Conservation (phyloP, 2,113 vertebrate species). For the Bostrychus sinensis region DNA sequence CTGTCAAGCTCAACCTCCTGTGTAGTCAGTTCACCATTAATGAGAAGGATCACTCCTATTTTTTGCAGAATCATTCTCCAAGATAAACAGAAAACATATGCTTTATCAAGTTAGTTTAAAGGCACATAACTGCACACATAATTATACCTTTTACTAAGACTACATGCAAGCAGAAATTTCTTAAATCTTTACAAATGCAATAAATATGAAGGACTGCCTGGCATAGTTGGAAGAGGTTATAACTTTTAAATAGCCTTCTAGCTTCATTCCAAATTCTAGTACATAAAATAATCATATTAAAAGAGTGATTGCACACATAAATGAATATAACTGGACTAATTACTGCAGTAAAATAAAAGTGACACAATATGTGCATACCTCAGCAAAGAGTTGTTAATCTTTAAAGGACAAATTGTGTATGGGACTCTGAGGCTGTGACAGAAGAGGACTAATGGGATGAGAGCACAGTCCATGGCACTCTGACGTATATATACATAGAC, state of each 20-base stretch:
- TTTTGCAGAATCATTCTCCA: conserved; percentile 73
- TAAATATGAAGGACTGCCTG: neutral
- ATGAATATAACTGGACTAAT: neutral
- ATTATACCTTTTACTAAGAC: too few relatives aligned
- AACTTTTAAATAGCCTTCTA: too few relatives aligned
- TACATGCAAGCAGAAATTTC: too few relatives aligned
- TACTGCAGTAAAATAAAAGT: neutral
- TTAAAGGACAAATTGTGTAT: conserved; percentile 73
- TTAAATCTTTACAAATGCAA: too few relatives aligned
- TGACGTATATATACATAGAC: conserved; percentile 85
- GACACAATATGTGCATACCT: conserved; percentile 65
- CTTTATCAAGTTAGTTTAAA: neutral
- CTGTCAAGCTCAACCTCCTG: conserved; percentile 66
- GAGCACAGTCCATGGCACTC: conserved; percentile 80
- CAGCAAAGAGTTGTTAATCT: conserved; percentile 68
- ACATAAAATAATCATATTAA: too few relatives aligned
- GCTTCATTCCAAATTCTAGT: neutral
- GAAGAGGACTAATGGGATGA: conserved; percentile 86
- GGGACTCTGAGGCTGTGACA: conserved; percentile 85
- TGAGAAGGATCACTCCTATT: conserved; percentile 73
- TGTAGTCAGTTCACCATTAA: conserved; percentile 54
- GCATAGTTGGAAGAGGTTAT: neutral
- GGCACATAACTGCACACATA: too few relatives aligned
- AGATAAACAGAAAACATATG: neutral
- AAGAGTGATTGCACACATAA: neutral